phyloP scores from a whole-genome alignment of 2,113 vertebrate species.

The Vidua macroura region DNA sequence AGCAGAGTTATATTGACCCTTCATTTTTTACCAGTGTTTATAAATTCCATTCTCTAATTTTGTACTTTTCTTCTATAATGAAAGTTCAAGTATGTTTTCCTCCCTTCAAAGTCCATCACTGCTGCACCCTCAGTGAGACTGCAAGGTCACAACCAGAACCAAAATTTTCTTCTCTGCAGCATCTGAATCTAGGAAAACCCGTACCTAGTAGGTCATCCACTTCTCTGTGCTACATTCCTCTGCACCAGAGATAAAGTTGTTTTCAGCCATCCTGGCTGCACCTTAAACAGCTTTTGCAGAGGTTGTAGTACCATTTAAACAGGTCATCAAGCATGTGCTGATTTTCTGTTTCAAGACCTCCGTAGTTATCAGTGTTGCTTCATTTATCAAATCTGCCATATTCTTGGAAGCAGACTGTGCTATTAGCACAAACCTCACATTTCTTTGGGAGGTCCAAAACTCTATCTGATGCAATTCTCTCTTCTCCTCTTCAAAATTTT shows the following conservation, averaged over 20 bases:
- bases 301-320: background rate
- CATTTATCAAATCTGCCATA: conserved; percentile 45
- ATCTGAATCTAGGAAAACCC: background rate
- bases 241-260: background rate
- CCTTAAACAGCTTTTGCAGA: conserved; percentile 10
- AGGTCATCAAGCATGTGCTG: conserved; percentile 25
- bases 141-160: background rate
- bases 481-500: conserved; percentile 12
- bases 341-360: conserved; percentile 21
- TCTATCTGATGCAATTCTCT: conserved; percentile 5
- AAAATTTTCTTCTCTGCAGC: background rate
- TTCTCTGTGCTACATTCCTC: conserved; percentile 8
- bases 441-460: conserved; percentile 46
- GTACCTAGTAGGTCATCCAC: background rate
- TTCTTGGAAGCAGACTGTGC: conserved; percentile 35
- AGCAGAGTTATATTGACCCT: background rate
- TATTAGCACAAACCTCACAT: background rate
- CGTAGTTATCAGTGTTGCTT: background rate
- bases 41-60: conserved; percentile 15
- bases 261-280: conserved; percentile 25
- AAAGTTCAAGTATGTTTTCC: conserved; percentile 2
- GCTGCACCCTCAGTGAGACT: background rate
- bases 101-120: conserved; percentile 19
- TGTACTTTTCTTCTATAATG: background rate
- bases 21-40: conserved; percentile 24